Evolutionary conservation across 2,113 vertebrate genomes (phyloP).

Genomic region (Urocynchramus pylzowi): DNA sequence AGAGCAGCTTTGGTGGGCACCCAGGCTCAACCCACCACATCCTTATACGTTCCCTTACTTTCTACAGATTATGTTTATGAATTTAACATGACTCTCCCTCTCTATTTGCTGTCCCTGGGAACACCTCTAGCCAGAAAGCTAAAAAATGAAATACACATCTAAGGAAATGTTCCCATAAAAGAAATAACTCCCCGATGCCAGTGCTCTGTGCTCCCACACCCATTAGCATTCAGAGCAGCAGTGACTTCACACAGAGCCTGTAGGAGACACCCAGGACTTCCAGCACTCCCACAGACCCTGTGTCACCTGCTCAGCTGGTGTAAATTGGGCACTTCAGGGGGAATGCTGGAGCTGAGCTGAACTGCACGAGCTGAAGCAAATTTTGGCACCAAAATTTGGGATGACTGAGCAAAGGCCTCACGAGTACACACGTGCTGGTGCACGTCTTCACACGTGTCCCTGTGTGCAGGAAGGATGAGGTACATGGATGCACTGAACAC

Average conservation of each 20-base stretch:
- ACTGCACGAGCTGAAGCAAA: neutral
- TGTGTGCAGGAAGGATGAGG: accelerated
- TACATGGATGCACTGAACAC: neutral
- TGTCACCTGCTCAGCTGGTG: neutral
- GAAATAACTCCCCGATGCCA: neutral
- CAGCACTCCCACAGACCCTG: neutral
- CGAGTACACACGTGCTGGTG: accelerated
- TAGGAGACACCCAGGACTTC: neutral
- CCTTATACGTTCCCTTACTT: neutral
- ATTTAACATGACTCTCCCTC: constrained; percentile 45
- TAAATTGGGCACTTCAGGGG: neutral
- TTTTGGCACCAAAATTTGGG: neutral
- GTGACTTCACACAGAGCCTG: neutral
- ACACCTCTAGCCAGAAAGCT: constrained; percentile 8
- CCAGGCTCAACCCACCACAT: neutral
- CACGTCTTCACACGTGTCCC: accelerated
- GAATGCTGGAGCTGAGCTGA: neutral
- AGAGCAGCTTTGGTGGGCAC: neutral
- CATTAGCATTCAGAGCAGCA: constrained; percentile 15
- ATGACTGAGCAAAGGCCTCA: neutral
- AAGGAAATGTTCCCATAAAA: constrained; percentile 36
- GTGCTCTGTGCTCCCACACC: neutral
- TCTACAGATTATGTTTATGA: constrained; percentile 30
- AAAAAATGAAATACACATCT: constrained; percentile 40
- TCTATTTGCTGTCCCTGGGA: constrained; percentile 24